Conservation (phyloP, 2,797 vertebrate species). For the Sebastes diaconus region DNA sequence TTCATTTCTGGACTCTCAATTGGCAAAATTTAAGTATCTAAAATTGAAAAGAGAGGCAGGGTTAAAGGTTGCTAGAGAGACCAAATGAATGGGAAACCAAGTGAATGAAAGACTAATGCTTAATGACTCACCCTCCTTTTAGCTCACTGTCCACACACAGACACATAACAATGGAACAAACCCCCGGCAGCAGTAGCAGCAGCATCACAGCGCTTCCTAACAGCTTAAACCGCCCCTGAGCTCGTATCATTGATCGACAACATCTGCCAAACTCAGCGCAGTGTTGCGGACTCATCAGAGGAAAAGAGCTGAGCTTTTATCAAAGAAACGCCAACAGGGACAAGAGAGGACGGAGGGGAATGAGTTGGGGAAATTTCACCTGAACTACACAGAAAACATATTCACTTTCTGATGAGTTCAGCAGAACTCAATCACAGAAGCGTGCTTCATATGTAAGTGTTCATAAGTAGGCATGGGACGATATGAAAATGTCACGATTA, state of each 20-base stretch:
- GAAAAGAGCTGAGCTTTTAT: conserved; percentile 30
- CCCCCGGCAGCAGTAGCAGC: not conserved
- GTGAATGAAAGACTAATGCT: not conserved
- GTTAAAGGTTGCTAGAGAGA: not conserved
- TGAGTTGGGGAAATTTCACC: not conserved
- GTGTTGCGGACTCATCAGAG: conserved; percentile 12
- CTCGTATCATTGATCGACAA: conserved; percentile 1
- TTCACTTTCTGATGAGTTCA: not conserved
- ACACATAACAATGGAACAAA: not conserved
- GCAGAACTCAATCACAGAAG: not conserved
- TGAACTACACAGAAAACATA: not conserved
- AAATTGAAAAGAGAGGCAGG: not conserved
- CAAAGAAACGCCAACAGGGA: conserved; percentile 20
- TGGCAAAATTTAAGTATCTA: not conserved
- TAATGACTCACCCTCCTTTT: conserved; percentile 1
- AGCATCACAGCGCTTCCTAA: not conserved
- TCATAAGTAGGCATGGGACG: not conserved
- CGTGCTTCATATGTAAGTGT: not conserved
- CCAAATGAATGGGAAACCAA: not conserved
- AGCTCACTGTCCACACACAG: not conserved
- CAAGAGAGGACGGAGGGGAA: not conserved
- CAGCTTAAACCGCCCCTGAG: conserved; percentile 7
- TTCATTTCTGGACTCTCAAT: not conserved
- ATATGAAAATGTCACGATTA: too few relatives aligned
- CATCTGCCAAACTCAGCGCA: conserved; percentile 17